Evolutionary conservation across 2,113 vertebrate genomes (phyloP), one percentile per base, ranked within the genome.

Genomic region (Theristicus caerulescens): DNA sequence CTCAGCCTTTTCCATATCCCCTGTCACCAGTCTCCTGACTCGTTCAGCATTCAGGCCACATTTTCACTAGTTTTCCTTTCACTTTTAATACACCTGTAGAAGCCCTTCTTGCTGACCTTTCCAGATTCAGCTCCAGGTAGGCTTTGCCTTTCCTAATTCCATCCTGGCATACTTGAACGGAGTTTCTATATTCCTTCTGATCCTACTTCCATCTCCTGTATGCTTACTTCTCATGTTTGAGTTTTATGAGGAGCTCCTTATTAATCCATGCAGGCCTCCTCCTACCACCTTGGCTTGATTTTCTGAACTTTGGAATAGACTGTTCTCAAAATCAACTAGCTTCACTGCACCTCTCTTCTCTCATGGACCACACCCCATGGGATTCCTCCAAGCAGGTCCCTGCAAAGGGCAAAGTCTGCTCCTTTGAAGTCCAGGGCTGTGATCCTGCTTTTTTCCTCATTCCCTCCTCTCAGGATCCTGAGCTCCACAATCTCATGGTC

Each of bases 41-140:
- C 3, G 0, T 22, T 76, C n/a, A 88, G 12, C 10, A 21, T 0
- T 32, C 5, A 26, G 26, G 5, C 13, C 20, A 25, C 2, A 0
- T 51, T 80, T 91, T 86, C 32, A 29, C 21, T 67, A 34, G 5
- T 61, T 59, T 73, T 87, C 9, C 67, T 65, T 88, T 76, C 11
- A 24, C 26, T 65, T 73, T 42, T 61, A 55, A 57, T 40, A 44
- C 16, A 64, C 25, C 7, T 52, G 34, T 62, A 79, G 47, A 83
- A 94, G 29, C 8, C 9, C 16, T 73, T 69, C 47, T 40, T 64
- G 15, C 58, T 74, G 42, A 4, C 7, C 38, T 70, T 70, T 46
- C 19, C 16, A 71, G 40, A 57, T 32, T 67, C 15, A 59, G 29
- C 27, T 74, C 7, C 13, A 40, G 0, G 13, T 11, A 31, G 19